These are phyloP conservation scores for Anoplopoma fimbria DNA, from an alignment of 2,113 vertebrate genomes.

Conservation along the genomic window DNA sequence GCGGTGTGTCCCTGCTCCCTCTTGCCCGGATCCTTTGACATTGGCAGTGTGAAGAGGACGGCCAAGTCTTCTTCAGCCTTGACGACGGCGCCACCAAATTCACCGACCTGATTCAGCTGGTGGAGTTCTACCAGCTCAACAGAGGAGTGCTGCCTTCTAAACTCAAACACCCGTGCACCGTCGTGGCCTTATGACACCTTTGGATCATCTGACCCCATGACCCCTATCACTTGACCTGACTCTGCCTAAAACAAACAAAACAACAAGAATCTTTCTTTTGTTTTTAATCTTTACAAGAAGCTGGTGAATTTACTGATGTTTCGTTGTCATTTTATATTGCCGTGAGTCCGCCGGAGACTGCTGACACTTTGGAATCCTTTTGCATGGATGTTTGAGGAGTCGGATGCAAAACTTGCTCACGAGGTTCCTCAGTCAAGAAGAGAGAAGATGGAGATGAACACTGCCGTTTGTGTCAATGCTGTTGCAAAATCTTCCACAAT, in stretches of 20 bases:
- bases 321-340: conserved; percentile 46
- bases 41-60: conserved; percentile 92
- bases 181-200: conserved; percentile 96
- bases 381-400: conserved; percentile 57
- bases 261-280: conserved; percentile 46
- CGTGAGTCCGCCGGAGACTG: conserved; percentile 62
- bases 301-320: conserved; percentile 75
- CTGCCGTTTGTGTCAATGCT: conserved; percentile 68
- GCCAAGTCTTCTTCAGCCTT: conserved; percentile 96
- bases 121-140: conserved; percentile 99
- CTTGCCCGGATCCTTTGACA: no score
- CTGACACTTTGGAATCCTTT: conserved; percentile 55
- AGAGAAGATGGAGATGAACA: conserved; percentile 57
- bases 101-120: conserved; percentile 98
- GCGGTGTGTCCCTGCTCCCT: conserved; percentile 34
- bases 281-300: conserved; percentile 68
- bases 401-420: conserved; percentile 42
- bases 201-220: conserved; percentile 55
- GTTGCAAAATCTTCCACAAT: conserved; percentile 56
- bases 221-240: conserved; percentile 72
- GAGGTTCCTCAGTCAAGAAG: conserved; percentile 17
- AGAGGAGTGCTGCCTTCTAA: conserved; percentile 97
- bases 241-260: conserved; percentile 71
- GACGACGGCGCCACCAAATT: conserved; percentile 98
- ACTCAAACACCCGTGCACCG: conserved; percentile 97